phyloP scores from a whole-genome alignment of 92 coral and sea anemone species.

The Chrysogorgia sp. region DNA sequence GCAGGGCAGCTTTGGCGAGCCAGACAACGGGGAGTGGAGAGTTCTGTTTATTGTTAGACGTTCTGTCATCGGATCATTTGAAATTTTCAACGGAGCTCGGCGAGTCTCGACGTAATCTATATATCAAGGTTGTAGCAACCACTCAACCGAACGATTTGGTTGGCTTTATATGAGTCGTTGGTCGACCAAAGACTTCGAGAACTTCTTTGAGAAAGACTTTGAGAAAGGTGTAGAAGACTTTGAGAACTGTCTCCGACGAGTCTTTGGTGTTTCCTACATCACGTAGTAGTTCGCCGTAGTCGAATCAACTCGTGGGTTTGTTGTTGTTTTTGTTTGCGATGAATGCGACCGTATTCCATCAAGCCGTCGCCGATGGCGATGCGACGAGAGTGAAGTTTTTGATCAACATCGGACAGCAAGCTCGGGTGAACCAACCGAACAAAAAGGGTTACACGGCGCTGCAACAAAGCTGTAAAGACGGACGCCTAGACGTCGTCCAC shows the following conservation, averaged over 20 bases:
- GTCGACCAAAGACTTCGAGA: too few relatives aligned
- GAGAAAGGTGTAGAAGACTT: too few relatives aligned
- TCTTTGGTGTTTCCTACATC: too few relatives aligned
- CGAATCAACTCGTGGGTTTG: too few relatives aligned
- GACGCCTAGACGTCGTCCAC: slow-evolving; percentile 77
- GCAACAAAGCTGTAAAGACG: slow-evolving; percentile 86
- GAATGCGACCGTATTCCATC: slow-evolving; percentile 82
- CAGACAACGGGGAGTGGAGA: not conserved
- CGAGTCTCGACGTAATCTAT: too few relatives aligned
- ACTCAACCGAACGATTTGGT: too few relatives aligned
- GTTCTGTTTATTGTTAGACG: not conserved
- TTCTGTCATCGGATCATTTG: too few relatives aligned
- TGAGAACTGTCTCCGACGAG: not conserved
- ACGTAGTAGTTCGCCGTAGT: too few relatives aligned
- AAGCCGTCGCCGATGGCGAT: slow-evolving; percentile 93
- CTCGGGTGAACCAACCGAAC: slow-evolving; percentile 81
- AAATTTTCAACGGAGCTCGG: too few relatives aligned
- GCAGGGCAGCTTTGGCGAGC: not conserved
- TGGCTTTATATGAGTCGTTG: too few relatives aligned
- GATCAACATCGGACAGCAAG: slow-evolving; percentile 83
- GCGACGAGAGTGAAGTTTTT: slow-evolving; percentile 91
- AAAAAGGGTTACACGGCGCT: slow-evolving; percentile 84
- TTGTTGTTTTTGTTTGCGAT: not conserved
- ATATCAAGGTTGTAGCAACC: too few relatives aligned
- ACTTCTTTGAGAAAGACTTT: too few relatives aligned